These are phyloP conservation scores for Gastrophryne carolinensis DNA, from an alignment of 2,797 vertebrate genomes.

Conservation along the genomic window DNA sequence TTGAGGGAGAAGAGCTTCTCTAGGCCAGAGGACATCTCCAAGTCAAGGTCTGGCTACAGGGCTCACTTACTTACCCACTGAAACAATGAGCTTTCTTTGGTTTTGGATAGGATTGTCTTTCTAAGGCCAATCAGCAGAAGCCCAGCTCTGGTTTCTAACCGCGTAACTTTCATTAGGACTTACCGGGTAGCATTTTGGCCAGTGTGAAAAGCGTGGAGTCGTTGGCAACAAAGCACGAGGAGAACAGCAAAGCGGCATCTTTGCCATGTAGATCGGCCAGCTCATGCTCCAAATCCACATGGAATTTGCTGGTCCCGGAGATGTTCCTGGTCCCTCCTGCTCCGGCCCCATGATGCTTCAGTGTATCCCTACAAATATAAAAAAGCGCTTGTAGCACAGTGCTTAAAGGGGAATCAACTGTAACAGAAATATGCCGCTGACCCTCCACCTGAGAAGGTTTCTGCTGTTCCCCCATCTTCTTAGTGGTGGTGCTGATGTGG, in stretches of 20 bases:
- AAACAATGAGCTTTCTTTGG: too few relatives aligned
- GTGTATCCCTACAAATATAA: conserved; percentile 75
- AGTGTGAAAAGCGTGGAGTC: conserved; percentile 96
- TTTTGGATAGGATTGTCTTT: too few relatives aligned
- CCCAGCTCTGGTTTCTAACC: background rate
- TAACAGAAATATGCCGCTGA: too few relatives aligned
- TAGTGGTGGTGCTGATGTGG: too few relatives aligned
- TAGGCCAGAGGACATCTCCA: too few relatives aligned
- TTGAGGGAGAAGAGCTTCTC: too few relatives aligned
- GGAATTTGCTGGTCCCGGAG: conserved; percentile 95
- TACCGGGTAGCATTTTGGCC: conserved; percentile 93
- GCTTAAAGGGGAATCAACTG: conserved; percentile 7
- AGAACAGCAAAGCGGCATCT: conserved; percentile 90
- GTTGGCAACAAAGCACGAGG: conserved; percentile 96
- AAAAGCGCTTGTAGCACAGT: background rate
- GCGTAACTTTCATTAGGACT: conserved; percentile 34
- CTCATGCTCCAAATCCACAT: conserved; percentile 90
- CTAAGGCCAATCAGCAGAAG: too few relatives aligned
- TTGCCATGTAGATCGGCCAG: conserved; percentile 93
- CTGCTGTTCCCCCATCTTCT: too few relatives aligned
- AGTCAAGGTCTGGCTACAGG: too few relatives aligned
- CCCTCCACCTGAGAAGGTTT: too few relatives aligned
- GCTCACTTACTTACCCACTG: too few relatives aligned
- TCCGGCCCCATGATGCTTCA: conserved; percentile 89
- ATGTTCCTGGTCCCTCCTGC: conserved; percentile 96